Percentiles rank a stretch among this genome's conserved stretches.
Conservation (phyloP, 1,140 invertebrate species). For the Brachionus manjavacas region DNA sequence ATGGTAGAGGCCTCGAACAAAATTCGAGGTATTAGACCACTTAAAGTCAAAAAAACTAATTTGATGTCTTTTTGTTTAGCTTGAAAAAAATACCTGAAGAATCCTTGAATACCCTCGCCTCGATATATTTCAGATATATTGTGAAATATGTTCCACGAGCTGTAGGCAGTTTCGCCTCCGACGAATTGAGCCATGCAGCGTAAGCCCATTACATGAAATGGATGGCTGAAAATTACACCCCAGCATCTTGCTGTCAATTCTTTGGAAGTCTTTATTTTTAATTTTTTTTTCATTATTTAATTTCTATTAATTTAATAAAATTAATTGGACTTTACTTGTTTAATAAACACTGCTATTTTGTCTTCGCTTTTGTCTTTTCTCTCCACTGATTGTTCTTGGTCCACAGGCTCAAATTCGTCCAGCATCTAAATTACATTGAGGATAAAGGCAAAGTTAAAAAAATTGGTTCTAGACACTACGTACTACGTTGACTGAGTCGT, state of each 20-base stretch:
- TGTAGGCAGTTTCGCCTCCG: slow-evolving; percentile 38
- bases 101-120: slow-evolving; percentile 20
- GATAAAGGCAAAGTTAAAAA: too few relatives aligned
- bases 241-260: slow-evolving; percentile 22
- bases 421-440: too few relatives aligned
- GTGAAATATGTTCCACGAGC: slow-evolving; percentile 36
- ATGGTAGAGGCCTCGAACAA: slow-evolving; percentile 39
- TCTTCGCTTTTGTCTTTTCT: slow-evolving; percentile 16
- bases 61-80: not conserved
- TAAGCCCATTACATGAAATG: slow-evolving; percentile 34
- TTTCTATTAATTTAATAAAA: too few relatives aligned
- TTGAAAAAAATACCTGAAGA: slow-evolving; percentile 1
- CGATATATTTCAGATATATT: slow-evolving; percentile 34
- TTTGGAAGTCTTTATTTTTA: not conserved
- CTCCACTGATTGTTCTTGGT: not conserved
- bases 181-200: slow-evolving; percentile 42
- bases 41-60: not conserved
- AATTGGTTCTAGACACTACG: not conserved
- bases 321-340: not conserved
- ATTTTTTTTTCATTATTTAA: too few relatives aligned
- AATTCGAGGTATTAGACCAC: slow-evolving; percentile 39
- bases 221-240: slow-evolving; percentile 28
- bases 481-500: slow-evolving; percentile 7
- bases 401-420: not conserved
- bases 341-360: slow-evolving; percentile 16